phyloP scores from a whole-genome alignment of 2,888 invertebrate genomes.

The Halictus ligatus region DNA sequence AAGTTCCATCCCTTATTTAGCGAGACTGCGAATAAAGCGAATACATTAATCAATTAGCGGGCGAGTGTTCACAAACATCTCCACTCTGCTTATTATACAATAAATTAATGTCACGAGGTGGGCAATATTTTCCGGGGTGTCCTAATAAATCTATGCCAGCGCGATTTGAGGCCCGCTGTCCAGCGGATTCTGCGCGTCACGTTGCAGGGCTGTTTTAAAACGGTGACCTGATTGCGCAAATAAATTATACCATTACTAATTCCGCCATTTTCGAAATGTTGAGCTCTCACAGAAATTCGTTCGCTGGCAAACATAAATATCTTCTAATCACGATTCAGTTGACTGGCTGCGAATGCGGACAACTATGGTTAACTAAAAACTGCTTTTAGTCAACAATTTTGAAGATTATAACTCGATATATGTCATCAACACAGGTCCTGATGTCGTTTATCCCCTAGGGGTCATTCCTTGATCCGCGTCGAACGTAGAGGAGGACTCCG shows the following conservation, averaged over 20 bases:
- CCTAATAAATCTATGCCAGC: neutral
- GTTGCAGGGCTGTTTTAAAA: neutral
- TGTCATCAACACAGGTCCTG: too few relatives aligned
- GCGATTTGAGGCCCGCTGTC: neutral
- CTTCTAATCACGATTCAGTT: neutral
- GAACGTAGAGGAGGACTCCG: too few relatives aligned
- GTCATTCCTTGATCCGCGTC: too few relatives aligned
- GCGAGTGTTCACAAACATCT: neutral
- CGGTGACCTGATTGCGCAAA: neutral
- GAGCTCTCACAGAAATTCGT: neutral
- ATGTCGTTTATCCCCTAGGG: too few relatives aligned
- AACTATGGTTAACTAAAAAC: too few relatives aligned
- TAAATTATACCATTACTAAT: neutral
- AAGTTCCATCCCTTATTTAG: neutral
- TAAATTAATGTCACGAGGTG: constrained; percentile 7
- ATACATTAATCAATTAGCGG: constrained; percentile 9
- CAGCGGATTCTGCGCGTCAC: neutral
- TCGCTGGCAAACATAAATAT: neutral
- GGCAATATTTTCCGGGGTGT: neutral
- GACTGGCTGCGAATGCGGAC: too few relatives aligned
- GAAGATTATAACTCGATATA: too few relatives aligned
- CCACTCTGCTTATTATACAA: neutral
- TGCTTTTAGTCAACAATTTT: too few relatives aligned
- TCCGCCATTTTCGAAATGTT: neutral
- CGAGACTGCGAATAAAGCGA: neutral